Conservation (phyloP, 2,888 invertebrate species). For the Yponomeuta evonymella region DNA sequence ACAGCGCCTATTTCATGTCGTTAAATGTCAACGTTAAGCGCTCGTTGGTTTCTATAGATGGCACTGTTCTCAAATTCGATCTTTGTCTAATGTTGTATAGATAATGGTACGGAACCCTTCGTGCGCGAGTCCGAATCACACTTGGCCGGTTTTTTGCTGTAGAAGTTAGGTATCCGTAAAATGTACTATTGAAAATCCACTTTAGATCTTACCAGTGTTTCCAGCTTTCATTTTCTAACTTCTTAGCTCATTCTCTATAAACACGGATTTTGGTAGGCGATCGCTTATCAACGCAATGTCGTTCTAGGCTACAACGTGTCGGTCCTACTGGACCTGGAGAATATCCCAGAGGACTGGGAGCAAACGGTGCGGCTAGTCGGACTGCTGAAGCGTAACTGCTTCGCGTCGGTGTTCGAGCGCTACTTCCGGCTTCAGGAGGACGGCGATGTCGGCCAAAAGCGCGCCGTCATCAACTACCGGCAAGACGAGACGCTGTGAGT, state of each 20-base stretch:
- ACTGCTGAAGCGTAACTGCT: constrained; percentile 97
- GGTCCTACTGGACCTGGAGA: constrained; percentile 93
- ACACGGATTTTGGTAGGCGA: neutral
- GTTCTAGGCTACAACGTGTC: constrained; percentile 93
- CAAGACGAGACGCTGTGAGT: constrained; percentile 98
- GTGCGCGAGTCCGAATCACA: too few relatives aligned
- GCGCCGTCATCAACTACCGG: constrained; percentile 98
- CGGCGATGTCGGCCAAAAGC: constrained; percentile 91
- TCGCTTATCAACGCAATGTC: neutral
- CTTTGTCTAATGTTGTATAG: too few relatives aligned
- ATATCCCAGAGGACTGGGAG: constrained; percentile 93
- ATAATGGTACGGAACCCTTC: too few relatives aligned
- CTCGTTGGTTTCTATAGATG: too few relatives aligned
- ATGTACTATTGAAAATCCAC: too few relatives aligned
- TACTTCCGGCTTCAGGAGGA: constrained; percentile 98
- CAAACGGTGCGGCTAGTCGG: constrained; percentile 93
- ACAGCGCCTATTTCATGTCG: too few relatives aligned
- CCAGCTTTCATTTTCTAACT: too few relatives aligned
- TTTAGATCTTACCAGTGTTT: too few relatives aligned
- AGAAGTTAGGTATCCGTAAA: too few relatives aligned
- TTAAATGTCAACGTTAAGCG: too few relatives aligned
- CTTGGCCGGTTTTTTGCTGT: too few relatives aligned
- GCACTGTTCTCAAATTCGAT: too few relatives aligned
- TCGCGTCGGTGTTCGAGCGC: constrained; percentile 99
- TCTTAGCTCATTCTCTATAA: neutral